Evolutionary conservation across 2,113 vertebrate genomes (phyloP), one percentile per base, ranked within the genome.

Genomic region (Ochotona curzoniae): DNA sequence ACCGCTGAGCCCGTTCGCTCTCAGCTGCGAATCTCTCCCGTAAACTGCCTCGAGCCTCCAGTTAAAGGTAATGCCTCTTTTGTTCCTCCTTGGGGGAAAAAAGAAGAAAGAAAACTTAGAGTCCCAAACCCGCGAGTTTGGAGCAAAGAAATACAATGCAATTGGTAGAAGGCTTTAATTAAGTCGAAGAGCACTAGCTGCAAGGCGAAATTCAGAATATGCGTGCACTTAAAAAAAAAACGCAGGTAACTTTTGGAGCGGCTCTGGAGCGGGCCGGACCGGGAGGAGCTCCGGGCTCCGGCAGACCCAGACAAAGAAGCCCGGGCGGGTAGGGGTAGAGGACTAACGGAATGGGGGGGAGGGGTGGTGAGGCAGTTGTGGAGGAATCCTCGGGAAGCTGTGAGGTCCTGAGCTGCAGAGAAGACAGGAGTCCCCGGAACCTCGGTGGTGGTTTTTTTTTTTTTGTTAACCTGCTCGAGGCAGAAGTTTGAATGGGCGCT

Each of bases 51-150:
- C 89, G 97, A 97, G 91, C 97, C 97, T 97, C 97, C 97, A 44
- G 98, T 98, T 96, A 90, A 98, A 98, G 98, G 98, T 98, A 98
- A 98, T 96, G 90, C 91, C 93, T 97, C 97, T 96, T 97, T 95
- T 96, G 96, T 95, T 89, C 5, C 80, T 70, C 18, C 92, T 71
- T 93, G 93, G 1, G 87, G 90, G 86, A 76, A 71, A 81, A 80
- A 88, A 28, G 3, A 54, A 49, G 12, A 32, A 78, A 73, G 67
- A 49, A 66, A 75, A 15, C 71, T 66, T 90, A 61, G 10, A 11
- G 70, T n/a, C 30, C 73, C 60, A 70, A 78, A 66, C 20, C 35
- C 12, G n/a, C 11, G 18, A 89, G 66, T 76, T 86, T 81, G 86
- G 85, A 1, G 54, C 23, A 70, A 47, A 61, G 44, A 74, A 74